Evolutionary conservation across 2,797 vertebrate genomes (phyloP), one percentile per base, ranked within the genome.

Genomic region (Apogon talboti): DNA sequence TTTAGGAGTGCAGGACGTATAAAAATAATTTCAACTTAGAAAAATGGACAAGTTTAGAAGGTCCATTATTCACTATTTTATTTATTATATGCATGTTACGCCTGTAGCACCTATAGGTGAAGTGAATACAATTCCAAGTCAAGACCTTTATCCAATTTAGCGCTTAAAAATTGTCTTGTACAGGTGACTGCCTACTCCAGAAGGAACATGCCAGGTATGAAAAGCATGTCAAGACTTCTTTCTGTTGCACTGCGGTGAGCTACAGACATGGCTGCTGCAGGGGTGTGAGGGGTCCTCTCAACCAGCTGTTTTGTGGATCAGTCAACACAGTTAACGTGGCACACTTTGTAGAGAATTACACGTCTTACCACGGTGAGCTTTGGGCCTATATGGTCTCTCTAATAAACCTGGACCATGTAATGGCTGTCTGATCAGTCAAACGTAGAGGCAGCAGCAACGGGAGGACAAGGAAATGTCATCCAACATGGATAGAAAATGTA

Each of bases 231-330:
- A 95, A 91, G 93, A 94, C 92, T 91, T 93, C 90, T 91, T 92
- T 88, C 89, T 89, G 92, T 92, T 93, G 87, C 93, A 92, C 92
- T 86, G 92, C 51, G 38, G 91, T 94, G 93, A 90, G 91, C 93
- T 91, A 92, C 93, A 94, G 93, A 94, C 93, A 91, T 92, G 89
- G 92, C 90, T 93, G 94, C 94, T 93, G 94, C 95, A 90, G 93
- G 89, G 91, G 90, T 94, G 94, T 91, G 91, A 77, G 94, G 92
- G 94, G 92, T 92, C 90, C 89, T 90, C 93, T 94, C 94, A 95
- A 88, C 93, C 95, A 95, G 94, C 94, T 96, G 95, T 94, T 96
- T 95, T 96, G 95, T 93, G 95, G 94, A 96, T 96, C 96, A 95
- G 95, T 95, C 95, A 95, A 94, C 94, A 95, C 93, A 92, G 93